Evolutionary conservation across 2,888 invertebrate genomes (phyloP).

Genomic region (Idaea aversata): DNA sequence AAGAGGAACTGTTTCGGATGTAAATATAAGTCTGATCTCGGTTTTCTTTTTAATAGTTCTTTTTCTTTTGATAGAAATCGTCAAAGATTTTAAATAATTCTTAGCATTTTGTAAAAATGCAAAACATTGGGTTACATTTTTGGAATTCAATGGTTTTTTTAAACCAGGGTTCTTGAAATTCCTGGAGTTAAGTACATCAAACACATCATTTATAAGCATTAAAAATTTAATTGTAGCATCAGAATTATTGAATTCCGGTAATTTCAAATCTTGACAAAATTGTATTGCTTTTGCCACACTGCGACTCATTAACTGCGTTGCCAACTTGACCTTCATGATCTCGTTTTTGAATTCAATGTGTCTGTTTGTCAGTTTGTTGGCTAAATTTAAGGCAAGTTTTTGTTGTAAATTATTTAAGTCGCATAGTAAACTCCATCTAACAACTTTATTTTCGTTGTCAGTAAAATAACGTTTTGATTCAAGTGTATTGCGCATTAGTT

Average conservation of each 20-base stretch:
- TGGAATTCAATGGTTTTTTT: no score
- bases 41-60: constrained; percentile 4
- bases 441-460: constrained; percentile 10
- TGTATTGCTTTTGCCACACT: constrained; percentile 24
- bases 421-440: constrained; percentile 16
- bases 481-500: constrained; percentile 23
- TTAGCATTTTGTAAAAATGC: no score
- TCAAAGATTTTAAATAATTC: constrained; percentile 1
- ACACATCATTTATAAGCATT: constrained; percentile 16
- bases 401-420: constrained; percentile 19
- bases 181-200: constrained; percentile 8
- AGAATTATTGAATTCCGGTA: constrained; percentile 10
- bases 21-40: neutral
- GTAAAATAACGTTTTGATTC: constrained; percentile 19
- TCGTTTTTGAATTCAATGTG: constrained; percentile 22
- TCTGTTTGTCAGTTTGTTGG: constrained; percentile 17
- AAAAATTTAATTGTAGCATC: constrained; percentile 18
- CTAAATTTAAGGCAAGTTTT: constrained; percentile 19
- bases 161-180: no score
- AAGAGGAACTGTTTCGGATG: neutral
- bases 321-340: constrained; percentile 26
- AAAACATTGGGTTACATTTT: no score
- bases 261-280: constrained; percentile 13
- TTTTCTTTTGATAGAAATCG: constrained; percentile 1
- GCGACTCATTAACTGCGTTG: constrained; percentile 25